These are phyloP conservation scores for Myxocyprinus asiaticus DNA, from an alignment of 2,113 vertebrate genomes.

Conservation along the genomic window DNA sequence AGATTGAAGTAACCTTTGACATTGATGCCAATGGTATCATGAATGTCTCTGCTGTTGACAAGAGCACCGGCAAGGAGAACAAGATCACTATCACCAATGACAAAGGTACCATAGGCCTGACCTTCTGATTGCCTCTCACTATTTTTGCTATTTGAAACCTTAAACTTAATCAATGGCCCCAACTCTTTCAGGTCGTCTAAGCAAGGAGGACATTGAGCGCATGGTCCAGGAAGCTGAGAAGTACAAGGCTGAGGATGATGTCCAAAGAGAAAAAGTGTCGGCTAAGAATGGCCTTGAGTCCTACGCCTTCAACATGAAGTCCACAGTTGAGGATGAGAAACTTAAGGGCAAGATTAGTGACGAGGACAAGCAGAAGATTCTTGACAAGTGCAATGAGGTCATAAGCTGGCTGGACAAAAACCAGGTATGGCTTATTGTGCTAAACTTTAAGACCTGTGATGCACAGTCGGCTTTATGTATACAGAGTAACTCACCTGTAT, in stretches of 20 bases:
- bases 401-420: conserved; percentile 90
- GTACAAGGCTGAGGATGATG: conserved; percentile 87
- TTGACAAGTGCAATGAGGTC: conserved; percentile 86
- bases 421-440: conserved; percentile 70
- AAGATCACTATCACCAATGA: conserved; percentile 95
- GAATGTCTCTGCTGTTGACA: conserved; percentile 76
- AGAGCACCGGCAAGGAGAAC: conserved; percentile 76
- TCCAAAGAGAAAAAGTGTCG: conserved; percentile 84
- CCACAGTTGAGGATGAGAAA: conserved; percentile 90
- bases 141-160: not conserved
- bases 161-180: not conserved
- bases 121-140: not conserved
- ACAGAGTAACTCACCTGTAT: not conserved
- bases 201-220: conserved; percentile 90
- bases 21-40: conserved; percentile 77
- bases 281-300: conserved; percentile 87
- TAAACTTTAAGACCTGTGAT: not conserved
- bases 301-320: conserved; percentile 88
- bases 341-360: conserved; percentile 87
- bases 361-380: conserved; percentile 85
- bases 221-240: conserved; percentile 91
- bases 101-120: conserved; percentile 72
- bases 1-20: conserved; percentile 77
- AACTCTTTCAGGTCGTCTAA: conserved; percentile 78
- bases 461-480: not conserved